phyloP scores from a whole-genome alignment of 2,797 vertebrate genomes.

The Bovichtus diacanthus region DNA sequence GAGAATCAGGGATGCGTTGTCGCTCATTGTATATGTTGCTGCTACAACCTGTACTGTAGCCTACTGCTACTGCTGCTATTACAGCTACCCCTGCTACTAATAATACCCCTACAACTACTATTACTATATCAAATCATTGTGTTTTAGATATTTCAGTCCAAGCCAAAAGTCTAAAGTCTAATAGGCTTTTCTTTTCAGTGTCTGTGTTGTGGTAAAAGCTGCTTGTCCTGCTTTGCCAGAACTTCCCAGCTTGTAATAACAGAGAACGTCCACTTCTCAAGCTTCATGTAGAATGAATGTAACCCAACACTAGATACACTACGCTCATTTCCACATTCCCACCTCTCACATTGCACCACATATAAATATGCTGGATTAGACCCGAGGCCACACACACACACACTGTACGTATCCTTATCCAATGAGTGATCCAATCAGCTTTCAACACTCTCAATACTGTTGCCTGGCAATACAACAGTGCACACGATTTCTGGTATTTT shows the following conservation, averaged over 20 bases:
- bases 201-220: slow-evolving; percentile 35
- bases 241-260: slow-evolving; percentile 49
- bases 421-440: not conserved
- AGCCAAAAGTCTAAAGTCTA: not conserved
- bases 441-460: not conserved
- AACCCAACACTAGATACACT: slow-evolving; percentile 67
- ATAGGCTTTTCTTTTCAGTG: not conserved
- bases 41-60: too few species aligned
- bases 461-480: slow-evolving; percentile 15
- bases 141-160: not conserved
- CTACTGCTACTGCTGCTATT: not conserved
- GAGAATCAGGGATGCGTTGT: too few species aligned
- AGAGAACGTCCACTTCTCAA: slow-evolving; percentile 46
- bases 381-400: slow-evolving; percentile 26
- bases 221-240: slow-evolving; percentile 44
- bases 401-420: slow-evolving; percentile 5
- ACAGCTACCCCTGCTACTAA: not conserved
- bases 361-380: slow-evolving; percentile 52
- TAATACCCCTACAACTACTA: not conserved
- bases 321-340: slow-evolving; percentile 69
- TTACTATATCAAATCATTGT: not conserved
- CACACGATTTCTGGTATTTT: not conserved
- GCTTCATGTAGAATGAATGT: slow-evolving; percentile 37
- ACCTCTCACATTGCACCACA: slow-evolving; percentile 60
- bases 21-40: too few species aligned